phyloP scores from a whole-genome alignment of 2,888 invertebrate species.

The Agonum fuliginosum region DNA sequence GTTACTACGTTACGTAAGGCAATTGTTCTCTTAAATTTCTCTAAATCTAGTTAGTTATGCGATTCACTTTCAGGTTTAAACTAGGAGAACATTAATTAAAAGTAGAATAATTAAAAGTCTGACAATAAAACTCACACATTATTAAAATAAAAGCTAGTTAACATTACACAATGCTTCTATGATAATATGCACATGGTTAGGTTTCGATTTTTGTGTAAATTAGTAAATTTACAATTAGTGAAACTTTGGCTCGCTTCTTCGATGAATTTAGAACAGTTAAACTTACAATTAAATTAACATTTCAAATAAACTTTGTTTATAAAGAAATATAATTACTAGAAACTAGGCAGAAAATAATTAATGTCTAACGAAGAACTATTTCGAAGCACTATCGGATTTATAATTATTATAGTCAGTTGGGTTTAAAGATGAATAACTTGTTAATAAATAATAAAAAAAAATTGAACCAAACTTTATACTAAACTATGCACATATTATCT shows the following conservation, averaged over 20 bases:
- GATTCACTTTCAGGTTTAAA: conserved; percentile 26
- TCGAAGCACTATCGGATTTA: too few relatives aligned
- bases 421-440: too few relatives aligned
- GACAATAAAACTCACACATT: conserved; percentile 35
- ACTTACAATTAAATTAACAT: neutral
- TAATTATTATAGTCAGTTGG: too few relatives aligned
- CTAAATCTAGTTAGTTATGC: conserved; percentile 16
- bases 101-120: conserved; percentile 27
- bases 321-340: neutral
- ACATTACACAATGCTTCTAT: conserved; percentile 15
- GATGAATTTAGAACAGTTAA: neutral
- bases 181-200: neutral
- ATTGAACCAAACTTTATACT: too few relatives aligned
- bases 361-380: too few relatives aligned
- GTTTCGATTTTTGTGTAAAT: neutral
- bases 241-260: neutral
- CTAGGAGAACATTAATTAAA: conserved; percentile 24
- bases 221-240: neutral
- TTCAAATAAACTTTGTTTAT: too few relatives aligned
- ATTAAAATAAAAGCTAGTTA: conserved; percentile 21
- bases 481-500: too few relatives aligned
- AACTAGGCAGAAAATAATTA: neutral
- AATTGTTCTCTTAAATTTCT: conserved; percentile 36
- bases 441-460: too few relatives aligned
- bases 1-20: conserved; percentile 1